Evolutionary conservation across 2,797 vertebrate species (phyloP), one percentile per base, ranked within the genome.

Genomic region (Tamandua tetradactyla): DNA sequence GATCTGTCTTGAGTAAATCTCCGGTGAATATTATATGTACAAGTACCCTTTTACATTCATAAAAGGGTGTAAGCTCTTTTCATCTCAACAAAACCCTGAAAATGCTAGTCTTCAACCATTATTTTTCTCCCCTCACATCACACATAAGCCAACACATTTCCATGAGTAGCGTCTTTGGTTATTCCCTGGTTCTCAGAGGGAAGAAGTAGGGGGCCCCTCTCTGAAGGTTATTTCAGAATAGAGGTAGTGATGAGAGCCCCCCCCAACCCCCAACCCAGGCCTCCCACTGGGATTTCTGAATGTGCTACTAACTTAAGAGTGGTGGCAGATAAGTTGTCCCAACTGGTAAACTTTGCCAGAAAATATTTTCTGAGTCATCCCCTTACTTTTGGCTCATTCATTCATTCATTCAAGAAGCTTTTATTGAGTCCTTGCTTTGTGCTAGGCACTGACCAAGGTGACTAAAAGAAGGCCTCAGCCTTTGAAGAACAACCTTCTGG

Each of bases 151-250:
- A 30, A 7, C 5, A n/a, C n/a, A 1, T 23, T 13, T 22, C 71
- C 37, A 11, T 42, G 3, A 5, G 40, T 14, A 35, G 7, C 0
- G 13, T 30, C 42, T 44, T n/a, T 18, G 3, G 0, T 22, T 17
- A 49, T 1, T 42, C 20, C 3, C 0, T 42, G 55, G 47, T 25
- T 78, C 49, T 55, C 25, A 13, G 23, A 18, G 64, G 5, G 22
- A 44, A 40, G 32, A 23, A 20, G 10, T 7, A 25, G 35, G 52
- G 30, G 9, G 2, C 49, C 35, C 9, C 49, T 52, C n/a, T 47
- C 10, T 2, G 12, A n/a, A 49, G 44, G 40, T 9, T 9, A 32
- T n/a, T 30, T 40, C 32, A 5, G 49, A 12, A 47, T 0, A 18
- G 32, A 14, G 30, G 55, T 18, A 75, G 35, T 2, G 9, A 49